Conservation (phyloP, 2,888 invertebrate species). For the Eristalis intricaria region DNA sequence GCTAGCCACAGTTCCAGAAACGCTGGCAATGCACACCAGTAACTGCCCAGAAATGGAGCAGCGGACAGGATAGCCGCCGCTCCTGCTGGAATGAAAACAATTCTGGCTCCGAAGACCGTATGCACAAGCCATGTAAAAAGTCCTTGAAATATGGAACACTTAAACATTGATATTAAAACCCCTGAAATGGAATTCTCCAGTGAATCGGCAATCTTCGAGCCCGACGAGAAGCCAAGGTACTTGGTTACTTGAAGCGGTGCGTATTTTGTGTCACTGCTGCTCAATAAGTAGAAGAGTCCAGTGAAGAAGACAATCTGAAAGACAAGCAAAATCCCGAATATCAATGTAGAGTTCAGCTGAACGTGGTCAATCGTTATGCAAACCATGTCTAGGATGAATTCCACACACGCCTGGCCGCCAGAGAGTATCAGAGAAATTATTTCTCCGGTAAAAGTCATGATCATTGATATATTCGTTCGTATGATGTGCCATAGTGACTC, state of each 20-base stretch:
- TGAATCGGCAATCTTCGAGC: conserved; percentile 89
- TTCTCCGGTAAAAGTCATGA: conserved; percentile 92
- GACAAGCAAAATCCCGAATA: conserved; percentile 3
- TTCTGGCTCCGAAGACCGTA: conserved; percentile 95
- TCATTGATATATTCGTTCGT: conserved; percentile 94
- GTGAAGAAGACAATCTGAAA: conserved; percentile 97
- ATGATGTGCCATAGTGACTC: conserved; percentile 94
- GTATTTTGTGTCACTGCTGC: conserved; percentile 92
- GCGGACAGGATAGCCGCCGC: conserved; percentile 96
- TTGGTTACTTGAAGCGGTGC: conserved; percentile 96
- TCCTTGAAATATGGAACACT: conserved; percentile 98
- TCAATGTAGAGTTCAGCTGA: neutral
- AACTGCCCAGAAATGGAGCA: conserved; percentile 97
- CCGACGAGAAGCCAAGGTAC: conserved; percentile 88
- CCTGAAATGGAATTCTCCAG: conserved; percentile 94
- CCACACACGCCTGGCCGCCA: conserved; percentile 94
- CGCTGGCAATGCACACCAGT: conserved; percentile 97
- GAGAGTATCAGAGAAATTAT: conserved; percentile 92
- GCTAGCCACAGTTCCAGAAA: conserved; percentile 97
- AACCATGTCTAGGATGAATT: conserved; percentile 92
- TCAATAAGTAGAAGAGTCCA: conserved; percentile 96
- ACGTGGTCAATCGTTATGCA: conserved; percentile 69
- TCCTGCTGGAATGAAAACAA: conserved; percentile 95
- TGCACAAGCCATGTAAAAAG: conserved; percentile 99
- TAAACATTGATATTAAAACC: conserved; percentile 97